Evolutionary conservation across 2,888 invertebrate genomes (phyloP).

Genomic region (Lucinisca nassula): DNA sequence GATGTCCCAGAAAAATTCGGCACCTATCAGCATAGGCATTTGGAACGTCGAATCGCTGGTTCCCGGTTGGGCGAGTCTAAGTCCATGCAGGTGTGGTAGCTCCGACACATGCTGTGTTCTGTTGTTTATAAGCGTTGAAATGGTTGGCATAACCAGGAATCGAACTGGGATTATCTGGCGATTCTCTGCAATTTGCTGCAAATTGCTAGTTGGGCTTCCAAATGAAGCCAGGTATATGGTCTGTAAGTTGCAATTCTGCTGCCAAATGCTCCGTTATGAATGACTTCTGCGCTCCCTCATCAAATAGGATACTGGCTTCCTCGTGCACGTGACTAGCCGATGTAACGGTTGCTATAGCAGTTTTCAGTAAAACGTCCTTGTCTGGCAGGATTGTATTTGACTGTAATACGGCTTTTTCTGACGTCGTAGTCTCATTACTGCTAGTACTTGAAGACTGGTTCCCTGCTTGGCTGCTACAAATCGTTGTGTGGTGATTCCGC

Average conservation of each 20-base stretch:
- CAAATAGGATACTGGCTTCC: slow-evolving; percentile 22
- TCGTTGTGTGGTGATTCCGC: too few species aligned
- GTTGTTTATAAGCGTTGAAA: too few species aligned
- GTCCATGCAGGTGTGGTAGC: slow-evolving; percentile 38
- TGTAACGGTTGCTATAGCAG: slow-evolving; percentile 22
- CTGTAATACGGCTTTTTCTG: not conserved
- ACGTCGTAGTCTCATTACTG: not conserved
- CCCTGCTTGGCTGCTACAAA: not conserved
- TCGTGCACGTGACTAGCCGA: not conserved
- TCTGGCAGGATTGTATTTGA: not conserved
- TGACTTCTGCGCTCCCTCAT: too few species aligned
- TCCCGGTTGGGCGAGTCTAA: slow-evolving; percentile 55
- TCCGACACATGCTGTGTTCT: too few species aligned
- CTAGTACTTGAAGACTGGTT: not conserved
- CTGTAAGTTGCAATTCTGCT: slow-evolving; percentile 6
- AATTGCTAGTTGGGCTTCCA: slow-evolving; percentile 2
- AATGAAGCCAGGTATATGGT: slow-evolving; percentile 17
- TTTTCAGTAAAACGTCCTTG: slow-evolving; percentile 19
- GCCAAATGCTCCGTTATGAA: slow-evolving; percentile 29
- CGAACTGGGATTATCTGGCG: slow-evolving; percentile 19
- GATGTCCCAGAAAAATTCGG: slow-evolving; percentile 62
- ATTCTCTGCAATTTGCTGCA: not conserved
- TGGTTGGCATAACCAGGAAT: slow-evolving; percentile 25
- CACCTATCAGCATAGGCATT: slow-evolving; percentile 56
- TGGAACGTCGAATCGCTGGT: slow-evolving; percentile 21